Base-by-base conservation (phyloP, 2,888 invertebrate species). In the Caenorhabditis sp. region DNA sequence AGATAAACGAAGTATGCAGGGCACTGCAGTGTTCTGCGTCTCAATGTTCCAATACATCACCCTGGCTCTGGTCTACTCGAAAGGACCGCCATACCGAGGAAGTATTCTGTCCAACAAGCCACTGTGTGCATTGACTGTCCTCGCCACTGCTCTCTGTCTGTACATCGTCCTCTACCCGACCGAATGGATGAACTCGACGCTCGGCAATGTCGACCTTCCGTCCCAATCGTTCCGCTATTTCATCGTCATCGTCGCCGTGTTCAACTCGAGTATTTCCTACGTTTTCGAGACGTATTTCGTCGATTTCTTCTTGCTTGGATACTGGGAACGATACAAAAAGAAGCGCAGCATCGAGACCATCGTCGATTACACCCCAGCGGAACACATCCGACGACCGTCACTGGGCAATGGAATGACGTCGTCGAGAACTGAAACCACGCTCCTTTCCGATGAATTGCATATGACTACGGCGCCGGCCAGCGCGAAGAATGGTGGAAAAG, bases 21-120 rank as follows among this genome's bases (percentile, higher is more conserved):
- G 95, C 90, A 95, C 95, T 0, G 95, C 95, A 1, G 93, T 96
- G 44, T 96, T 96, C 92, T 94, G 94, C 69, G 93, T 95, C 35
- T 95, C 95, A 44, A 84, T 87, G 68, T 91, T 91, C 93, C 96
- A 96, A 93, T 96, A 96, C 92, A 94, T 96, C 65, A 94, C 95
- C 76, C 93, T 96, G 90, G 95, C 95, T 2, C 93, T 95, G 80
- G 94, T 95, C 5, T 96, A 95, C 92, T 95, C 95, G 15, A 96
- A 95, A 92, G 86, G 86, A n/a, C 71, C 68, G 9, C 85, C 86
- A 2, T 84, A 81, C 55, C 65, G 86, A 5, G 71, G 74, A n/a
- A 47, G 68, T 3, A 70, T 86, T 11, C 67, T 65, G 18, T 68
- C 71, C 32, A 86, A 86, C 28, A 65, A 64, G 47, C 80, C 76